These are phyloP conservation scores for Coccyzus lansbergi DNA, from an alignment of 2,797 vertebrate species.

Conservation along the genomic window DNA sequence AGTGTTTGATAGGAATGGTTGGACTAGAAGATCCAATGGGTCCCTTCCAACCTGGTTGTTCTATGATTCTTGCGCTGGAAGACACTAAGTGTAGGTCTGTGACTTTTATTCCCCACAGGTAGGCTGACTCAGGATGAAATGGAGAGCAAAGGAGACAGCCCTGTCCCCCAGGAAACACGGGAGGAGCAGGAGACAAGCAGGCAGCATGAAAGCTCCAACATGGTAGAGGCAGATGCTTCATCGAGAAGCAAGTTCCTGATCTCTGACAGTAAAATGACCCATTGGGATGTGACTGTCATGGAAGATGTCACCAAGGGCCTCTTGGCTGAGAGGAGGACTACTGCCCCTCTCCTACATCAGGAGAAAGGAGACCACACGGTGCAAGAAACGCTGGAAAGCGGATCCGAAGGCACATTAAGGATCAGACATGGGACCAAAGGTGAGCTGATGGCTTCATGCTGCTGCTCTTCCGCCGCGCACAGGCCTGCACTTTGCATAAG, in stretches of 20 bases:
- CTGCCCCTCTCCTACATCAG: not conserved
- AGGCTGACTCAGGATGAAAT: not conserved
- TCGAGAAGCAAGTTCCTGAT: not conserved
- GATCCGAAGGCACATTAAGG: not conserved
- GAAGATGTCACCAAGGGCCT: not conserved
- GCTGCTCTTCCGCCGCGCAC: not conserved
- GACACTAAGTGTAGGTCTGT: not conserved
- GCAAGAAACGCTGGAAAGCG: not conserved
- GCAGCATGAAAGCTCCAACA: not conserved
- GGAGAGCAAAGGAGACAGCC: not conserved
- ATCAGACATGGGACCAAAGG: constrained; percentile 41
- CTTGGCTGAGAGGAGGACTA: not conserved
- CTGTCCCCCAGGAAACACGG: not conserved
- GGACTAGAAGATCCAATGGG: too few relatives aligned
- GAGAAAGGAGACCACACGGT: not conserved
- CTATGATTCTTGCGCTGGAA: not conserved
- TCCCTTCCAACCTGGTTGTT: too few relatives aligned
- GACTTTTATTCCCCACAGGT: constrained; percentile 59
- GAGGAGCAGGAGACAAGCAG: not conserved
- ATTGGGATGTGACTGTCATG: not conserved
- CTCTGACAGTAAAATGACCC: not conserved
- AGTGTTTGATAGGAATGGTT: too few relatives aligned
- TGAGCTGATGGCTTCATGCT: constrained; percentile 42
- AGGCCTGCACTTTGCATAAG: not conserved
- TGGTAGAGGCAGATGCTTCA: not conserved